A percentile compares a stretch with the other conserved stretches of the same genome.
These are phyloP conservation scores for Mystacornis crossleyi DNA, from an alignment of 2,113 vertebrate species.

Conservation along the genomic window DNA sequence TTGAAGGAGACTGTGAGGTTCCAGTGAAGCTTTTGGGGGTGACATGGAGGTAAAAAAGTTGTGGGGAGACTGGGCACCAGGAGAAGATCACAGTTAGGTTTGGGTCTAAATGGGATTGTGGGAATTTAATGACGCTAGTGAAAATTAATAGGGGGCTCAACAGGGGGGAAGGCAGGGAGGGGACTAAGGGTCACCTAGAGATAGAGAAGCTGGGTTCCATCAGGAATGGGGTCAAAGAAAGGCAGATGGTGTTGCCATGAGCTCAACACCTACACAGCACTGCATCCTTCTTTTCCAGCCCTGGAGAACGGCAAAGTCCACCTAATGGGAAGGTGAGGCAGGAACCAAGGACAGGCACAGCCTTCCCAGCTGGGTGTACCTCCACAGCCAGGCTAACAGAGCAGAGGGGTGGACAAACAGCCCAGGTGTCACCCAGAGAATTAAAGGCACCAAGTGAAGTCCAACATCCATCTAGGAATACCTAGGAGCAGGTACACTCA, in stretches of 20 bases:
- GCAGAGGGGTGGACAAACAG: not conserved
- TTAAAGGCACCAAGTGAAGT: not conserved
- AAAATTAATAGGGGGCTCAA: not conserved
- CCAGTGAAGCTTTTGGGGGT: not conserved
- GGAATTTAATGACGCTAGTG: not conserved
- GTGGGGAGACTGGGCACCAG: not conserved
- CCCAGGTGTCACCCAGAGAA: not conserved
- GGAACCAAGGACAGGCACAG: not conserved
- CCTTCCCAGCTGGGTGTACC: not conserved
- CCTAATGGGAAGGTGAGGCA: not conserved
- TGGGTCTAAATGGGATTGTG: not conserved
- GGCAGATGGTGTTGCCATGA: not conserved
- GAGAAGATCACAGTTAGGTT: not conserved
- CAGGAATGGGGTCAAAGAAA: not conserved
- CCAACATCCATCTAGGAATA: not conserved
- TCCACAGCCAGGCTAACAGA: not conserved
- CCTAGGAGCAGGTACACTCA: accelerated
- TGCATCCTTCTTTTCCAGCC: not conserved
- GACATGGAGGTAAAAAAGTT: not conserved
- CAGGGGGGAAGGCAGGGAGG: not conserved
- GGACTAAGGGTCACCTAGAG: not conserved
- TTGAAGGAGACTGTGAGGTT: not conserved
- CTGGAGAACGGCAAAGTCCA: not conserved
- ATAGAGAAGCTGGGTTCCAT: not conserved
- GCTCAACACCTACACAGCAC: not conserved